phyloP scores from a whole-genome alignment of 2,888 invertebrate species.

The Hypercompe scribonia region DNA sequence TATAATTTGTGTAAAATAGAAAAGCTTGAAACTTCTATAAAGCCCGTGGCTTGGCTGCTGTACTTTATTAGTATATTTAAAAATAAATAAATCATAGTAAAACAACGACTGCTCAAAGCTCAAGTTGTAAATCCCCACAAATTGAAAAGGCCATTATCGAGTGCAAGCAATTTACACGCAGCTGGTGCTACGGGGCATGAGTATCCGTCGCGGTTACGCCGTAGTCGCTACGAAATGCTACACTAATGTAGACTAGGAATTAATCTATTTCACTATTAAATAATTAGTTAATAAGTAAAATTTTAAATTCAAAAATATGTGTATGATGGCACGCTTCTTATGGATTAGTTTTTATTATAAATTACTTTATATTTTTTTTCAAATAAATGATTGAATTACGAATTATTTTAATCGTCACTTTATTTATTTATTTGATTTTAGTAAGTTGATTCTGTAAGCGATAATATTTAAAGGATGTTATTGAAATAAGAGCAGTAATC shows the following conservation, averaged over 20 bases:
- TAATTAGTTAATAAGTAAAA: not conserved
- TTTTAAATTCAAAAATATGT: too few species aligned
- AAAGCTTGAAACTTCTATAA: not conserved
- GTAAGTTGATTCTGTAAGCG: too few species aligned
- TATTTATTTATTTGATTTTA: too few species aligned
- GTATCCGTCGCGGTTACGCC: conserved; percentile 53
- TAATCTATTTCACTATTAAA: not conserved
- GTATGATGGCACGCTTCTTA: too few species aligned
- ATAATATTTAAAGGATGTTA: too few species aligned
- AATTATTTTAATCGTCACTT: too few species aligned
- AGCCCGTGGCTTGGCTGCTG: not conserved
- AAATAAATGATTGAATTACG: too few species aligned
- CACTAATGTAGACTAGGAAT: conserved; percentile 13
- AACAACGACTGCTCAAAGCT: conserved; percentile 62
- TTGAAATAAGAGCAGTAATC: too few species aligned
- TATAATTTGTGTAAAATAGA: not conserved
- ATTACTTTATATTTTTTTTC: too few species aligned
- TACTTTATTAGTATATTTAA: conserved; percentile 21
- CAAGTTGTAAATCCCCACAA: conserved; percentile 80
- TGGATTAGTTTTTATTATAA: too few species aligned
- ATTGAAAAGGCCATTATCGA: conserved; percentile 85
- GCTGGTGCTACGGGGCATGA: conserved; percentile 76
- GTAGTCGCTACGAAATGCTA: conserved; percentile 36
- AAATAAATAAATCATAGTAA: conserved; percentile 52
- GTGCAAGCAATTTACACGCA: conserved; percentile 82